Conservation (phyloP, 1,140 invertebrate genomes). For the Pachyrhynchus sulphureomaculatus region DNA sequence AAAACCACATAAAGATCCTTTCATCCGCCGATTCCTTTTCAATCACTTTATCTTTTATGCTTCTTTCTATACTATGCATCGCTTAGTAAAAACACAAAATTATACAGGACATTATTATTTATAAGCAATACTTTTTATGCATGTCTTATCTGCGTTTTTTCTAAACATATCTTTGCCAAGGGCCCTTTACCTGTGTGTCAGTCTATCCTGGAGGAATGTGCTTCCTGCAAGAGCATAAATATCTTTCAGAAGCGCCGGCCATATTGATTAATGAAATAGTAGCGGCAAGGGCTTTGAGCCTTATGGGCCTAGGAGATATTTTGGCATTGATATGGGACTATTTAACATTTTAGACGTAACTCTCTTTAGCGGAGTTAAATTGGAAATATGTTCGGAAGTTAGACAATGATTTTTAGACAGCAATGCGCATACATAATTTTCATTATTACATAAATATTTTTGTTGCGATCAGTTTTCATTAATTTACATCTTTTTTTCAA, state of each 20-base stretch:
- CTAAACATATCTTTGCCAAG: conserved; percentile 22
- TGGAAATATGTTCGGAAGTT: too few relatives aligned
- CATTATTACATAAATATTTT: too few relatives aligned
- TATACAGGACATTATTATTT: too few relatives aligned
- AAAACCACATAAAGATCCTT: too few relatives aligned
- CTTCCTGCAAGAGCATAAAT: conserved; percentile 28
- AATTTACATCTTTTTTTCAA: too few relatives aligned
- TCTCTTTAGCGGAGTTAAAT: conserved; percentile 2
- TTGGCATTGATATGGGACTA: conserved; percentile 28
- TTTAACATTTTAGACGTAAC: conserved; percentile 25
- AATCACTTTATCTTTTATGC: too few relatives aligned
- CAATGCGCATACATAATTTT: too few relatives aligned
- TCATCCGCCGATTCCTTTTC: too few relatives aligned
- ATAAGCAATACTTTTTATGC: conserved; percentile 13
- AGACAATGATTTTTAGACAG: too few relatives aligned
- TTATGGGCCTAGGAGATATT: conserved; percentile 23
- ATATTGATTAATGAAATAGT: conserved; percentile 34
- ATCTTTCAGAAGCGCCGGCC: conserved; percentile 22
- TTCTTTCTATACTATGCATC: too few relatives aligned
- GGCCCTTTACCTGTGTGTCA: conserved; percentile 23
- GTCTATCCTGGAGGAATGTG: conserved; percentile 24
- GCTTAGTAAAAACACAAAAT: too few relatives aligned
- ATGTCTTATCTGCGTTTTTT: conserved; percentile 24
- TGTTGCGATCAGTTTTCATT: too few relatives aligned
- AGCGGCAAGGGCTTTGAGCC: conserved; percentile 19